Evolutionary conservation across 2,888 invertebrate species (phyloP), one percentile per base, ranked within the genome.

Genomic region (Campaea margaritaria): DNA sequence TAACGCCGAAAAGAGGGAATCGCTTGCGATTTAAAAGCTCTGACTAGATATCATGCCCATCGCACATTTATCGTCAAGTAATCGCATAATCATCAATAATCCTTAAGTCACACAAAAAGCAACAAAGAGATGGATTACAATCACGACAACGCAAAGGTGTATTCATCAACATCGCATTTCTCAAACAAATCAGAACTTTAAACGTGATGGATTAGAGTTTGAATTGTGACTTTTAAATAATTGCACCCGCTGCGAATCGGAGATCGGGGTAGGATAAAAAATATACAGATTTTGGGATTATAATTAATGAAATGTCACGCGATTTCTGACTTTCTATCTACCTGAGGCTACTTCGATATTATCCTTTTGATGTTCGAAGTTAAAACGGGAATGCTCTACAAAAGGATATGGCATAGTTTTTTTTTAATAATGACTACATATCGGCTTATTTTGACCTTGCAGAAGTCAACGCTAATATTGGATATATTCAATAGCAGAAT

Each of bases 71-170:
- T 79, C 82, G 86, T 81, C 73, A 73, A 75, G 86, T 88, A 88
- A 89, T 87, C 83, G 81, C 79, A 79, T 86, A 85, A 87, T 87
- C 87, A 89, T 90, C 87, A 88, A 89, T 89, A 88, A 89, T 87
- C 85, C 85, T 82, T 82, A 87, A 79, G 76, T 81, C 81, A 78
- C 65, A 81, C 69, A 82, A 82, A 86, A 83, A 86, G 68, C 68
- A 74, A 71, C 69, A 74, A 71, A 77, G 72, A 76, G 73, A 77
- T 64, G 77, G 80, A 82, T 82, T 81, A 83, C 81, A 79, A 81
- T 79, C 78, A 69, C 65, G 66, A 75, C 74, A 72, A 72, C 51
- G 50, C 62, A 65, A 66, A 65, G 64, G 51, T 58, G 47, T 53
- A 65, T 64, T 47, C 64, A 42, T 53, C 39, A 50, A 59, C 39